These are phyloP conservation scores for Eristalinus aeneus DNA, from an alignment of 2,888 invertebrate genomes.

Conservation along the genomic window DNA sequence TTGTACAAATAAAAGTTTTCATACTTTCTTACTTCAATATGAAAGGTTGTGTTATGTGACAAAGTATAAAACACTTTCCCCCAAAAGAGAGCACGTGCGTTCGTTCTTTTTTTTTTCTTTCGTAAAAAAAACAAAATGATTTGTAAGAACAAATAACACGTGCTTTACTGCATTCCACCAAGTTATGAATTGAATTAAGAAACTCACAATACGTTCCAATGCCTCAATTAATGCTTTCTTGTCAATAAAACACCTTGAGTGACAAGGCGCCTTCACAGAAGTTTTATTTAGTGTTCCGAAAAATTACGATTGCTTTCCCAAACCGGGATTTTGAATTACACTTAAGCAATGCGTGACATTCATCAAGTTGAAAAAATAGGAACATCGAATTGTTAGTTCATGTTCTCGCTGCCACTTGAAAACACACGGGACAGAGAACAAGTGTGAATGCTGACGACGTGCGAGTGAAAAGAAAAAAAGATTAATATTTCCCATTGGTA, in stretches of 20 bases:
- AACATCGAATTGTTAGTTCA: too few relatives aligned
- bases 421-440: not conserved
- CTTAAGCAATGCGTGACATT: too few relatives aligned
- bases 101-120: too few relatives aligned
- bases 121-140: too few relatives aligned
- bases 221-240: not conserved
- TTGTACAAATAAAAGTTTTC: constrained; percentile 60
- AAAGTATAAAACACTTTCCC: not conserved
- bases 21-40: constrained; percentile 49
- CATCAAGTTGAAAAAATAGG: too few relatives aligned
- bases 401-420: too few relatives aligned
- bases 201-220: not conserved
- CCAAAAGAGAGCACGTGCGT: too few relatives aligned
- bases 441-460: not conserved
- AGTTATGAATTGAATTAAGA: not conserved
- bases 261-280: not conserved
- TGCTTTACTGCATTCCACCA: too few relatives aligned
- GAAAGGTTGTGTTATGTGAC: not conserved
- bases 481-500: constrained; percentile 3
- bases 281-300: not conserved
- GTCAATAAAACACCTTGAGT: not conserved
- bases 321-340: too few relatives aligned
- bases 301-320: not conserved
- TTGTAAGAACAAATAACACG: too few relatives aligned
- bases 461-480: not conserved